Base-by-base conservation (phyloP, 2,797 vertebrate genomes). In the Delichon dasypus region DNA sequence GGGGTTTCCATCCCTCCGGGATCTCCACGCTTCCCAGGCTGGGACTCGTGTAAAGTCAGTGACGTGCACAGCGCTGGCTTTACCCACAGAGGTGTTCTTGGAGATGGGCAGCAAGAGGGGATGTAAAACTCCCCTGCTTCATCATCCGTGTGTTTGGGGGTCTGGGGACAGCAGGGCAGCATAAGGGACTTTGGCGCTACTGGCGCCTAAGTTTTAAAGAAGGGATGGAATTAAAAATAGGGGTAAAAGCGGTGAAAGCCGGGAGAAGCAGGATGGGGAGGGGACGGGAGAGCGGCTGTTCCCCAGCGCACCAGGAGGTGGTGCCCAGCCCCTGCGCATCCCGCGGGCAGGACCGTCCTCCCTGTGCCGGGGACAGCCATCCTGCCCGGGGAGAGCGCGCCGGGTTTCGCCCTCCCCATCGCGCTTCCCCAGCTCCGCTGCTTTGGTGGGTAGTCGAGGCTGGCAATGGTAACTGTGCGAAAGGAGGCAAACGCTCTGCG, bases 271-370 rank as follows among this genome's bases (percentile, higher is more conserved):
- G 30, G 3, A 2, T 5, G 2, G 5, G 16, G 36, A 20, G 53
- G 53, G 58, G 78, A 32, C 42, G 8, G 36, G 67, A 27, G 16
- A 42, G 60, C 11, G n/a, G 88, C 94, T 91, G 90, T 98, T 96
- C 96, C 90, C 25, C 50, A 17, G 57, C 54, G 50, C 75, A 85
- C 98, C 99, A 98, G 98, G 96, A 99, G 99, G 98, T 99, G 99
- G 99, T 97, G 98, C 98, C 98, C 98, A 98, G 90, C 97, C 97
- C 96, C 98, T 97, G 92, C 88, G 68, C 75, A 97, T 98, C 89
- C 81, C 34, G 18, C 53, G 27, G 53, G 17, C 11, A 1, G n/a
- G 60, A 6, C 13, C 0, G 4, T 10, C 68, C 27, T 17, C 25
- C 9, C 32, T 61, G 80, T 88, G 50, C n/a, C 70, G 71, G 75